Evolutionary conservation across 1,140 invertebrate species (phyloP).

Genomic region (Argopecten irradians): DNA sequence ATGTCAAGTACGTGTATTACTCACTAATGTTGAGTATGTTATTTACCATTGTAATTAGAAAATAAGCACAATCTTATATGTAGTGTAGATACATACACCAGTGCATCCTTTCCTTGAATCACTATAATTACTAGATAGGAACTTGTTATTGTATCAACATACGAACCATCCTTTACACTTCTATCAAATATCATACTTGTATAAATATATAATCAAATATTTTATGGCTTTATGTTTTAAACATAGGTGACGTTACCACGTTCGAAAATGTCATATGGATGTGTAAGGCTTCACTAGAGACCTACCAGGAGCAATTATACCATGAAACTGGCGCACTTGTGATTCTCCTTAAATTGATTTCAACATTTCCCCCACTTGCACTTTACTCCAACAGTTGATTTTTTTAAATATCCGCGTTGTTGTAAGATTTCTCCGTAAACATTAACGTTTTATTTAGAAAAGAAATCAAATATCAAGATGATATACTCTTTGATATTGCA

Average conservation of each 20-base stretch:
- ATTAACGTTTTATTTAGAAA: background rate
- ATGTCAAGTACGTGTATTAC: too few relatives aligned
- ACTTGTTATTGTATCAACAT: background rate
- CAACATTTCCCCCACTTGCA: background rate
- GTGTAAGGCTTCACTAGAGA: background rate
- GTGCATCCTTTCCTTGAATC: too few relatives aligned
- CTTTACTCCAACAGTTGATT: background rate
- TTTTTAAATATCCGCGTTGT: background rate
- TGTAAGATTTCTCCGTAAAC: background rate
- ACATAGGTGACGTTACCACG: background rate
- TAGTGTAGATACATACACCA: too few relatives aligned
- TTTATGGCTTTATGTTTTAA: background rate
- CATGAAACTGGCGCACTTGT: background rate
- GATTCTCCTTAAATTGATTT: background rate
- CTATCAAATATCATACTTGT: background rate
- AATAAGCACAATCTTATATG: too few relatives aligned
- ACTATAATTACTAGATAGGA: background rate
- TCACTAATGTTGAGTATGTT: too few relatives aligned
- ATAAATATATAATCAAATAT: background rate
- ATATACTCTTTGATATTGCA: too few relatives aligned
- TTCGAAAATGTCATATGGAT: background rate
- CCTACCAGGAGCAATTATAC: background rate
- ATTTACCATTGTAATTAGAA: too few relatives aligned
- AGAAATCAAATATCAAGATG: background rate
- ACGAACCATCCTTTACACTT: background rate